Conservation (phyloP, 2,797 vertebrate species). For the Pagetopsis macropterus region DNA sequence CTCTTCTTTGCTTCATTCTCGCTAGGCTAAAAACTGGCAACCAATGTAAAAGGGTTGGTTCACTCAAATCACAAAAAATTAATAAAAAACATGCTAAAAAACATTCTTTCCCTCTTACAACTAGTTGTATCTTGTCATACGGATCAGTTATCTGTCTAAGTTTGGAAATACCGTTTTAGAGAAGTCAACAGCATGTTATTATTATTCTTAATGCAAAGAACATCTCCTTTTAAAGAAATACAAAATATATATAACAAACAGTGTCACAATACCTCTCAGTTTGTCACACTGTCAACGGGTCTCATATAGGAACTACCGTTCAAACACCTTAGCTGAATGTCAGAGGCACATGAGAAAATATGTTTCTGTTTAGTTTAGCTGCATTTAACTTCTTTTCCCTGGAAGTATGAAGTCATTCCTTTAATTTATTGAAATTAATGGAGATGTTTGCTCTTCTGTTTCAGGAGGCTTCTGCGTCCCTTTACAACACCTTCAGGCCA, state of each 20-base stretch:
- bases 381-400: background rate
- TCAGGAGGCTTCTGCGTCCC: slow-evolving; percentile 27
- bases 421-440: slow-evolving; percentile 34
- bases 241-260: background rate
- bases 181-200: background rate
- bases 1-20: background rate
- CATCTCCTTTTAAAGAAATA: background rate
- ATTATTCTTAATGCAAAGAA: background rate
- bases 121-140: background rate
- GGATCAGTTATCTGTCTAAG: background rate
- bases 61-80: background rate
- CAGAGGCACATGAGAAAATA: background rate
- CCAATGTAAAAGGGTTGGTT: background rate
- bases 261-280: background rate
- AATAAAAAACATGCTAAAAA: too few species aligned
- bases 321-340: background rate
- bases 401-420: slow-evolving; percentile 36
- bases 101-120: background rate
- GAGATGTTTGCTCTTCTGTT: slow-evolving; percentile 28
- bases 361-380: background rate
- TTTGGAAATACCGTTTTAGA: background rate
- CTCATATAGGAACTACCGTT: background rate
- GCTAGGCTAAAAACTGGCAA: background rate
- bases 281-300: background rate
- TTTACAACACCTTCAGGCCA: slow-evolving; percentile 32